A percentile compares a stretch with the other conserved stretches of the same genome.
Evolutionary conservation across 2,113 vertebrate species (phyloP).

Genomic region (Willisornis vidua): DNA sequence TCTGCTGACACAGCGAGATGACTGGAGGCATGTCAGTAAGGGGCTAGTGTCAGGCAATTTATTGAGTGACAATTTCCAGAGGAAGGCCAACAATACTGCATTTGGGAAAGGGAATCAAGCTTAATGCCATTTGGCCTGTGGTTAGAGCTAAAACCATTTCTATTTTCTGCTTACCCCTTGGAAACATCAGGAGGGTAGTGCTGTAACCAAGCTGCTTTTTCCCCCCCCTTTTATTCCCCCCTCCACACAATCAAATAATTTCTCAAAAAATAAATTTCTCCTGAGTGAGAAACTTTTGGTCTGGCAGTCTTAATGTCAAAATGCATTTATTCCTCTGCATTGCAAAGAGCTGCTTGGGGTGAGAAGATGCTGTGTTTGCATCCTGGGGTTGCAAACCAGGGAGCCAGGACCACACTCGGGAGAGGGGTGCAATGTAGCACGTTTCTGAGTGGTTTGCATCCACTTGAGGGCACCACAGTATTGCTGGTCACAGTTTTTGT

Average conservation of each 20-base stretch:
- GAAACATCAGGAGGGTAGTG: neutral
- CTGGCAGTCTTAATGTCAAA: neutral
- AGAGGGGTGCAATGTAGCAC: fast-evolving
- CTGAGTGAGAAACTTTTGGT: neutral
- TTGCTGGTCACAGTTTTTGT: neutral
- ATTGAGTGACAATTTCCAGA: neutral
- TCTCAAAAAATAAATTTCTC: neutral
- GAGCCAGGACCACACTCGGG: fast-evolving
- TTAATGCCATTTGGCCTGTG: neutral
- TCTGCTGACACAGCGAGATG: neutral
- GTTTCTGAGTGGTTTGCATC: neutral
- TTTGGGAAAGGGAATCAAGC: neutral
- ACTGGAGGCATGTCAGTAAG: neutral
- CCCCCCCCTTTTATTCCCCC: too few relatives aligned
- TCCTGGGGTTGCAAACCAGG: neutral
- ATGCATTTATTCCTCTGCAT: neutral
- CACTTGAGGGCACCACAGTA: slow-evolving; percentile 47
- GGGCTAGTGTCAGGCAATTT: neutral
- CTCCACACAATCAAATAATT: neutral
- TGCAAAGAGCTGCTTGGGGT: neutral
- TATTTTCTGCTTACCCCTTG: neutral
- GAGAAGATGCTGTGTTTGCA: fast-evolving
- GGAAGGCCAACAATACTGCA: neutral
- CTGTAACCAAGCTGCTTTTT: fast-evolving
- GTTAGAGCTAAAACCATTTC: fast-evolving